Evolutionary conservation across 2,888 invertebrate species (phyloP).

Genomic region (Stramonita haemastoma): DNA sequence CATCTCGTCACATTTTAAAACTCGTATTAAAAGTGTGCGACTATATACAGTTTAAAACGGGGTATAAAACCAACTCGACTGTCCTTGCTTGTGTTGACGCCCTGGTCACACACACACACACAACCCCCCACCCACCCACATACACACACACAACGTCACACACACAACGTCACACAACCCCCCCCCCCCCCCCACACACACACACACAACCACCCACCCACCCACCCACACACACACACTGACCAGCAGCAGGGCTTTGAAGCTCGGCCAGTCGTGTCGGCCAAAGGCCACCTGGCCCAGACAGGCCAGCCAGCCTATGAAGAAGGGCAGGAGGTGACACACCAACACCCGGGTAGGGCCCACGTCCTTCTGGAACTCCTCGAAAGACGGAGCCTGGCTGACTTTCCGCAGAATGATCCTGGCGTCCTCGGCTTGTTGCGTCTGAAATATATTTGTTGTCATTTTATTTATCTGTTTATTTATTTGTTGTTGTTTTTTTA

Average conservation of each 20-base stretch:
- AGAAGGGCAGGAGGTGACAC: conserved; percentile 41
- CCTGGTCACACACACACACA: conserved; percentile 6
- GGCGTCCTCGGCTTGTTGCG: background rate
- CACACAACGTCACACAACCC: background rate
- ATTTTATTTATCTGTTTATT: too few relatives aligned
- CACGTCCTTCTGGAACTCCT: background rate
- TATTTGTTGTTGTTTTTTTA: background rate
- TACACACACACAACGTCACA: conserved; percentile 1
- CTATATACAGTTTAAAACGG: too few relatives aligned
- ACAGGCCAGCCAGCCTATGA: conserved; percentile 78
- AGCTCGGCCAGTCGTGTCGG: conserved; percentile 67
- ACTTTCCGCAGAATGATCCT: background rate
- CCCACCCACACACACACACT: conserved; percentile 41
- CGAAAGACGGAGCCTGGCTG: background rate
- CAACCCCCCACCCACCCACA: background rate
- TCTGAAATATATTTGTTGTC: background rate
- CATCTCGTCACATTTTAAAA: too few relatives aligned
- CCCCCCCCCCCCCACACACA: background rate
- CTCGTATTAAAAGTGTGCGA: too few relatives aligned
- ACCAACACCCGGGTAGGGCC: conserved; percentile 27
- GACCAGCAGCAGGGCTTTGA: conserved; percentile 61
- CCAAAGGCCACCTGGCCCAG: conserved; percentile 66
- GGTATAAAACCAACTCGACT: too few relatives aligned
- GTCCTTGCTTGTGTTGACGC: too few relatives aligned
- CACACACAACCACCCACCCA: background rate